A percentile compares a stretch with the other conserved stretches of the same genome.
Conservation (phyloP, 2,113 vertebrate species). For the Aramus guarauna region DNA sequence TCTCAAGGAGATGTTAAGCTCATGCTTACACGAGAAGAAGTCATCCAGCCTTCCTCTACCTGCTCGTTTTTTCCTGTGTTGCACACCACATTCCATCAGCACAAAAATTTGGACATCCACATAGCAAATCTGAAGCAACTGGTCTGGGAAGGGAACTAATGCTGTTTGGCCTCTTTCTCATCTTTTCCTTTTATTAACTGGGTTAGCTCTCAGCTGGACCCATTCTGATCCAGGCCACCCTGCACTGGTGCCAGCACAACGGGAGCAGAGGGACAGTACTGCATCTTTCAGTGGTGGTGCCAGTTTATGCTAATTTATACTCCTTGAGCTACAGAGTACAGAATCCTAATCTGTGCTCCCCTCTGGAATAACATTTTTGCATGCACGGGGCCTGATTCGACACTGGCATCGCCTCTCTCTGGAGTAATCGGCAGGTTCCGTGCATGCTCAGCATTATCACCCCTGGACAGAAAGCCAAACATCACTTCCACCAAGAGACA, state of each 20-base stretch:
- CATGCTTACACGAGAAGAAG: background rate
- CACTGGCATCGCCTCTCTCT: accelerated
- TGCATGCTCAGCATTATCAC: accelerated
- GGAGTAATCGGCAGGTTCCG: background rate
- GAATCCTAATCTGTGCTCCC: background rate
- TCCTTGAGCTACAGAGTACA: background rate
- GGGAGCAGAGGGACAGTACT: background rate
- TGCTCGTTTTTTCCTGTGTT: background rate
- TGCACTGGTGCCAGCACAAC: background rate
- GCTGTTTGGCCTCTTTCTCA: background rate
- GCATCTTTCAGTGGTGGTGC: background rate
- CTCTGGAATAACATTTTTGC: background rate
- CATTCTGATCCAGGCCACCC: background rate
- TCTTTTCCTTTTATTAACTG: background rate
- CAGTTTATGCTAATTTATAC: background rate
- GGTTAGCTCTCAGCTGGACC: constrained; percentile 14
- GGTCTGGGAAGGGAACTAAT: background rate
- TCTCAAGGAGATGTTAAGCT: background rate
- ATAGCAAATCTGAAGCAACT: background rate
- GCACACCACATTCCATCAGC: background rate
- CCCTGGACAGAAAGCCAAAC: background rate
- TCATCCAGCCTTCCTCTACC: background rate
- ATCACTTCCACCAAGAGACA: background rate
- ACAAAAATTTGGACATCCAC: background rate
- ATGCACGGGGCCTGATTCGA: accelerated